Base-by-base conservation (phyloP, 2,888 invertebrate species). In the Macrosoma leucophasiata region DNA sequence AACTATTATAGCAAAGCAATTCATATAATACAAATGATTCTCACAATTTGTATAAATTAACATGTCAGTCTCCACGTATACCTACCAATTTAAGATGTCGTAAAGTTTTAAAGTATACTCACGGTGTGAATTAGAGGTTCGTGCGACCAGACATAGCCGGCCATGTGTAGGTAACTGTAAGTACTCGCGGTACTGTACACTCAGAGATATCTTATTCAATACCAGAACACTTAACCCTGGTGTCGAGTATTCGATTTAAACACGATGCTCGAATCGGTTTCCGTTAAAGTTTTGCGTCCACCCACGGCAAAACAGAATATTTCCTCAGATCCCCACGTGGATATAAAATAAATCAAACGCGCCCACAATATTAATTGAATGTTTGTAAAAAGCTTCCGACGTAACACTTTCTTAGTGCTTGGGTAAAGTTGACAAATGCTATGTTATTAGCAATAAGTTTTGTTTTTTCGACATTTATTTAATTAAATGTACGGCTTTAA, bases 161-260 rank as follows among this genome's bases (percentile, higher is more conserved):
- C n/a, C n/a, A n/a, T n/a, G n/a, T n/a, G n/a, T n/a, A n/a, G n/a
- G n/a, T n/a, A n/a, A n/a, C n/a, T n/a, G n/a, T n/a, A n/a, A n/a
- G n/a, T n/a, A n/a, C n/a, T n/a, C n/a, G n/a, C n/a, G n/a, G n/a
- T n/a, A n/a, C n/a, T n/a, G 19, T 28, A 32, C 23, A 36, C 46
- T 46, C 40, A 49, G 55, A 58, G 69, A 71, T 67, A 68, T 66
- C 73, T 76, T 63, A 73, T 68, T 78, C 63, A 61, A 65, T 69
- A 58, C 60, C 58, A 58, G 55, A 57, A 56, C 60, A 69, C 60
- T 72, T 77, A 73, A 79, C 75, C 75, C 46, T 59, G 44, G 64
- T 64, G 68, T 69, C 66, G 66, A 62, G 65, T 54, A 70, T 68
- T 67, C 67, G 61, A 64, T 62, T 62, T 61, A 51, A 63, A 56